Evolutionary conservation across 2,888 invertebrate species (phyloP), one percentile per base, ranked within the genome.

Genomic region (Mythimna albipuncta): DNA sequence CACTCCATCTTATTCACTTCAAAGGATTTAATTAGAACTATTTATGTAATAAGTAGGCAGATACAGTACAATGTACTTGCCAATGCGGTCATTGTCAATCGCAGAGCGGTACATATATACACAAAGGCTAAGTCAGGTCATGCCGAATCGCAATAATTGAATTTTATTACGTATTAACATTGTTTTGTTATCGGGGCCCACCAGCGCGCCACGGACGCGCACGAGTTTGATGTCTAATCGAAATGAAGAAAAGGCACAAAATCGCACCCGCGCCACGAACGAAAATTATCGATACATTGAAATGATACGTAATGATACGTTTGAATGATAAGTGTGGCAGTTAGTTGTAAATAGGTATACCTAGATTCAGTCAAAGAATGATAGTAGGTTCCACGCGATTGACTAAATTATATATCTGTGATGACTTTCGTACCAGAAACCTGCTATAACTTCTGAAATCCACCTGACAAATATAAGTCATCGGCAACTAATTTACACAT

Each of bases 61-160:
- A 50, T 69, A 58, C 10, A 59, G 50, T 77, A 54, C 72, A 70
- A 61, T 61, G 41, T 55, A 74, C 75, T 75, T 70, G 81, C 81
- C 81, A 81, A 81, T 19, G 79, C 64, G 81, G 81, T 81, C 81
- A 81, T 67, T 81, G 81, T 75, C 81, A 83, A 82, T 73, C 59
- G 35, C 47, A 62, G 54, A 50, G 54, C 52, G 58, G 61, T 26
- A 67, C 21, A 19, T 79, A 77, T 71, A 62, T 63, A 67, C 13
- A 73, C 73, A 81, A 82, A 78, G 79, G 80, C 32, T 78, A 70
- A 73, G 69, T 69, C 70, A 73, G 80, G 80, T 81, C 80, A 78
- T 44, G 1, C 79, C 50, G 59, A 81, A 73, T 63, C 79, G 64
- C 78, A 82, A 52, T 81, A 82, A 81, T 81, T 81, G 70, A 81